Evolutionary conservation across 2,797 vertebrate species (phyloP), one percentile per base, ranked within the genome.

Genomic region (Aselliscus stoliczkanus): DNA sequence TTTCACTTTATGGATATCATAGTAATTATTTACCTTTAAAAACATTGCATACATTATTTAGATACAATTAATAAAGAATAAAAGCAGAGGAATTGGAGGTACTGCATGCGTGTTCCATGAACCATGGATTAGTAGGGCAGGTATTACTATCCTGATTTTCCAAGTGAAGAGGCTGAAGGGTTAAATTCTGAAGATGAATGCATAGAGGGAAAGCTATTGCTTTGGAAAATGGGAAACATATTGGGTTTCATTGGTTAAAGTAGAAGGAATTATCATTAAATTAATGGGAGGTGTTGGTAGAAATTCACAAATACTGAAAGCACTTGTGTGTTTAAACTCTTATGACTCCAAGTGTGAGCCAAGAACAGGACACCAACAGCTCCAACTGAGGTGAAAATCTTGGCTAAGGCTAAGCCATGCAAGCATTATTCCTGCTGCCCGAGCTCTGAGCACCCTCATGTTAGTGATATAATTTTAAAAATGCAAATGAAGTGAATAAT

Each of bases 401-500:
- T 88, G 50, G 58, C 77, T 52, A 81, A 88, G n/a, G 58, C 18
- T 21, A 13, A 75, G 47, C n/a, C 25, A 27, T 47, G 60, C 7
- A 79, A 79, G 62, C 85, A 54, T 85, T 4, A 14, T 29, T 88
- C 77, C 77, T 73, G 76, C 25, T 79, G 54, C 5, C n/a, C 14
- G 13, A 62, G 25, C n/a, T 47, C 31, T 44, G 23, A 65, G 21
- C 25, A 52, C 11, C 62, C 29, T 86, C 62, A 21, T 34, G 34
- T 77, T 95, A 92, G 86, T n/a, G 52, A 79, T 42, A 34, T n/a
- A 80, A 95, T 39, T 7, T 86, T 69, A 25, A 50, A 84, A 77
- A 86, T 67, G 29, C 27, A 94, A 95, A 90, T 47, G 56, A 67
- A 94, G 54, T 64, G 58, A 93, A 73, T 39, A 79, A 82, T 75